A percentile compares a stretch with the other conserved stretches of the same genome.
phyloP scores from a whole-genome alignment of 2,888 invertebrate species.

The Xestia rhomboidea region DNA sequence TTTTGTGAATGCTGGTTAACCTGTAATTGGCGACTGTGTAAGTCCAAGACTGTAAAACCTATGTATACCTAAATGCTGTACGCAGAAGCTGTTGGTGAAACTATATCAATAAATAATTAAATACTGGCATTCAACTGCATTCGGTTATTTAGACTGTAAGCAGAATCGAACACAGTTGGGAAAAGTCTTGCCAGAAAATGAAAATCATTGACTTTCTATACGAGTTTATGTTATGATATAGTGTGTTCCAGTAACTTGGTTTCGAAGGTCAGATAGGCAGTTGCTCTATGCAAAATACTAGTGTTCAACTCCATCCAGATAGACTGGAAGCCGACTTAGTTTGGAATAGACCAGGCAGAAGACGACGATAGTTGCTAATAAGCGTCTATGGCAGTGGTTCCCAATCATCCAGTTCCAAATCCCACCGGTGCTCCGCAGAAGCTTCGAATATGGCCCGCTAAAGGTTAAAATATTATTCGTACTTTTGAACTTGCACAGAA shows the following conservation, averaged over 20 bases:
- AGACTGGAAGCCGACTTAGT: background rate
- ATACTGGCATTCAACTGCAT: background rate
- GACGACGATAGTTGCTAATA: background rate
- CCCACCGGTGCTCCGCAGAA: too few species aligned
- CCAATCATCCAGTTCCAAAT: too few species aligned
- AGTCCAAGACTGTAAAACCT: too few species aligned
- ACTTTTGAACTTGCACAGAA: too few species aligned
- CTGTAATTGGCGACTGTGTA: too few species aligned
- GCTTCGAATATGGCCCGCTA: too few species aligned
- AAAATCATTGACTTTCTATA: background rate
- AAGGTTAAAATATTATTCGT: too few species aligned
- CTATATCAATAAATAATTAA: too few species aligned
- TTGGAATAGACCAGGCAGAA: background rate
- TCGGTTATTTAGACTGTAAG: background rate
- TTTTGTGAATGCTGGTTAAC: too few species aligned
- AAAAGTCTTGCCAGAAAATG: background rate
- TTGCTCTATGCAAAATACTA: background rate
- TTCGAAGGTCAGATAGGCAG: background rate
- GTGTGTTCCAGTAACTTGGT: background rate
- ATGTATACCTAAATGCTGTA: too few species aligned
- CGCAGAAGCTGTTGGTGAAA: too few species aligned
- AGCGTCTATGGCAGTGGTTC: background rate
- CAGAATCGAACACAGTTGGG: background rate
- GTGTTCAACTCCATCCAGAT: background rate
- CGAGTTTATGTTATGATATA: background rate